Evolutionary conservation across 2,797 vertebrate genomes (phyloP), one percentile per base, ranked within the genome.

Genomic region (Xenentodon cancila): DNA sequence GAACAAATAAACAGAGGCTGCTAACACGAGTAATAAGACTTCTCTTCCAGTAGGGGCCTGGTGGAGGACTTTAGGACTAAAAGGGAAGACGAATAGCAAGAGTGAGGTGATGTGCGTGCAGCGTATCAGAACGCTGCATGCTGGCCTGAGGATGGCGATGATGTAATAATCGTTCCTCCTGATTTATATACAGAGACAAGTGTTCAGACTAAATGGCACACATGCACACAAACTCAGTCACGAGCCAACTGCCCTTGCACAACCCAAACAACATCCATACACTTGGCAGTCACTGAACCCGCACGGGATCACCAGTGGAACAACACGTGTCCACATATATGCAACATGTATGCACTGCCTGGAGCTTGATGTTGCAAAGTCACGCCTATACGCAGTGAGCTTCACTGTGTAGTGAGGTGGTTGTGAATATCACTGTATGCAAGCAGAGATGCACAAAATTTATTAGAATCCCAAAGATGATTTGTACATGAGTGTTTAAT

Each of bases 181-280:
- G 83, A 92, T 90, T 89, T 86, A 89, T 87, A 70, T n/a, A 85
- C 72, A 80, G 52, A 59, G 86, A 89, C 88, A 87, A 87, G 84
- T 44, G 66, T 72, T 80, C 61, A 53, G 53, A 73, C 79, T 79
- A 71, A 86, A 86, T 54, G 56, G 44, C 67, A 68, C 64, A 42
- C 69, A 66, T 27, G 51, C 65, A 18, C 59, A 70, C 64, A 40
- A 59, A 53, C 22, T 11, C 48, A 68, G 63, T 59, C 70, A 80
- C n/a, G 34, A 71, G 60, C 59, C 68, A 56, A 43, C 64, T 40
- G 43, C 20, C 47, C 55, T 61, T 67, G 47, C 58, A 59, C 47
- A 13, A 64, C 56, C 20, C 6, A 16, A 37, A 57, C 62, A 64
- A 20, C 19, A 25, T 22, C 30, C 55, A 52, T 32, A 42, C 48